Base-by-base conservation (phyloP, 92 coral and sea anemone genomes). In the Zoanthus sociatus region DNA sequence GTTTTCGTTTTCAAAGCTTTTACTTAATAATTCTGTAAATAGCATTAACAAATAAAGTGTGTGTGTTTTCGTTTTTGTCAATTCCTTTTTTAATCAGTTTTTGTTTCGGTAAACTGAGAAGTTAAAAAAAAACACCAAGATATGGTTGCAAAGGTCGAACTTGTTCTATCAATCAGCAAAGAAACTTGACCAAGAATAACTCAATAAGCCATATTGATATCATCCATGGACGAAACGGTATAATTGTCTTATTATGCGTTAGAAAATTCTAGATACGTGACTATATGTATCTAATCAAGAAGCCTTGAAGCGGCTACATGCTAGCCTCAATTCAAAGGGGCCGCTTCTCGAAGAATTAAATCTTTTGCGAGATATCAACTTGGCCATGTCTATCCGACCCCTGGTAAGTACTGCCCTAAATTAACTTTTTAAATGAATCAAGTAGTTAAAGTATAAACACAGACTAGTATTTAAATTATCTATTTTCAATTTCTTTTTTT, bases 21-120 rank as follows among this genome's bases (percentile, higher is more conserved):
- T 81, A 78, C 58, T 75, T 66, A 26, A 46, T 81, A 81, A 81
- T 30, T 67, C 61, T 45, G 33, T 81, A 81, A 81, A 81, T 66
- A 81, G 85, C 18, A 47, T 81, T 81, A 81, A 81, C 85, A 81
- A 81, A 81, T 66, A 81, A 20, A 81, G 70, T 32, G 33, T 33
- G 20, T 46, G 20, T 66, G 45, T 81, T 81, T 81, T 50, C 85
- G 74, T 81, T 67, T 56, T 68, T 81, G 20, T 50, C n/a, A 81
- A 81, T 66, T 66, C 45, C 85, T 26, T 16, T 45, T 66, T 60
- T 17, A 30, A 16, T 13, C 13, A 26, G 42, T 51, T 77, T 31
- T 53, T 30, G 67, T 54, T 77, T 77, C 54, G 11, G 64, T 13
- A 7, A 7, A 33, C 53, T 32, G 21, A 31, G 31, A 77, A 77